A percentile compares a stretch with the other conserved stretches of the same genome.
Conservation (phyloP, 2,797 vertebrate species). For the Peromyscus attwateri region DNA sequence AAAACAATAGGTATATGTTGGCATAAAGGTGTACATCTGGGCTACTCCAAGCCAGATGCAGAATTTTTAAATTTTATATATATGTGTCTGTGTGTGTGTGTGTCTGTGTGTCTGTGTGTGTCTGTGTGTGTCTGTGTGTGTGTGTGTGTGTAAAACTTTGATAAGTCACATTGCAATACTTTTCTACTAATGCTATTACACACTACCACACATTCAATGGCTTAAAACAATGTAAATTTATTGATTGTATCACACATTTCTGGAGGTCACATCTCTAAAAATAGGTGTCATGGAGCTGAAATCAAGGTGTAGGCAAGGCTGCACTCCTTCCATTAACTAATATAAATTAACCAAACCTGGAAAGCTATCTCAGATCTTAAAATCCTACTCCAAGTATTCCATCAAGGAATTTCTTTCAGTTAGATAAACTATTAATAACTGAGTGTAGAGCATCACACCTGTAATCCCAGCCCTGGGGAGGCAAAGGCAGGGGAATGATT, state of each 20-base stretch:
- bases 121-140: too few relatives aligned
- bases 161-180: not conserved
- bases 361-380: not conserved
- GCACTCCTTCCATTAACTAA: not conserved
- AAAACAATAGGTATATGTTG: not conserved
- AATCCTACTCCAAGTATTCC: not conserved
- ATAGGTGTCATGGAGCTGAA: not conserved
- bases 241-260: not conserved
- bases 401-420: constrained; percentile 21
- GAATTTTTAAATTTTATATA: too few relatives aligned
- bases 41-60: not conserved
- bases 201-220: not conserved
- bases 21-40: not conserved
- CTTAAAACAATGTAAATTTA: not conserved
- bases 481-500: not conserved
- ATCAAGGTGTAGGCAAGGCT: not conserved
- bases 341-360: not conserved
- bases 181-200: not conserved
- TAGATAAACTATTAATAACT: not conserved
- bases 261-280: not conserved
- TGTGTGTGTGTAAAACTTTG: too few relatives aligned
- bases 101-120: too few relatives aligned
- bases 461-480: not conserved
- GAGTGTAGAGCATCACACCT: not conserved
- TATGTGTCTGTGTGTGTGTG: too few relatives aligned